Percentiles rank a stretch among this genome's conserved stretches.
These are phyloP conservation scores for Parus major DNA, from an alignment of 2,113 vertebrate genomes.

Conservation along the genomic window DNA sequence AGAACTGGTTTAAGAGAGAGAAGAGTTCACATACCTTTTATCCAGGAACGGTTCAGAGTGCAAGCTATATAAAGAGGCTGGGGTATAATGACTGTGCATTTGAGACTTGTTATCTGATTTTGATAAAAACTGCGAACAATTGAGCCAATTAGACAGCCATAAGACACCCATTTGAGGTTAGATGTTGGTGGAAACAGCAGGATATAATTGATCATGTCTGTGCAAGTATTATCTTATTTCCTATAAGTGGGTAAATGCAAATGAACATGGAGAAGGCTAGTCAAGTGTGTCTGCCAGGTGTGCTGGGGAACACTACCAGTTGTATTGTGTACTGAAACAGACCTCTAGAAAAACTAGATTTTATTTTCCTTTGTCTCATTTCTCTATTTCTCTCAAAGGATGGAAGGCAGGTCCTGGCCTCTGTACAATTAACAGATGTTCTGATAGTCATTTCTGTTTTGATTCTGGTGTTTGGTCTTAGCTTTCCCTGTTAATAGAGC, in stretches of 20 bases:
- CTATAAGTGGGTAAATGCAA: background rate
- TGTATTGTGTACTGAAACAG: background rate
- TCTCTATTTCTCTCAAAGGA: background rate
- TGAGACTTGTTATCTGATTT: background rate
- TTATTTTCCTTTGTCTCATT: background rate
- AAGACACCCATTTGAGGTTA: background rate
- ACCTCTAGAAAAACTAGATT: background rate
- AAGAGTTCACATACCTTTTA: background rate
- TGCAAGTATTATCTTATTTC: background rate
- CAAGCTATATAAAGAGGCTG: background rate
- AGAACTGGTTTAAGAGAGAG: background rate
- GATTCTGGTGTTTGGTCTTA: background rate
- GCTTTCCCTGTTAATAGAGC: background rate
- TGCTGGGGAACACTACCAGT: background rate
- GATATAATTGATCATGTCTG: background rate
- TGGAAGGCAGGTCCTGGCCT: background rate
- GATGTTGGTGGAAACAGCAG: background rate
- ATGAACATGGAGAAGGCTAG: background rate
- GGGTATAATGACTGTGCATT: background rate
- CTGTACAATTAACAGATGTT: background rate
- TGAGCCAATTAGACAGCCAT: background rate
- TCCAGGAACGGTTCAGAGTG: background rate
- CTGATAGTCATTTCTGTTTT: background rate
- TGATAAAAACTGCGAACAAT: background rate
- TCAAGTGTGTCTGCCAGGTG: background rate